Conservation (phyloP, 1,140 invertebrate genomes). For the Sipha flava region DNA sequence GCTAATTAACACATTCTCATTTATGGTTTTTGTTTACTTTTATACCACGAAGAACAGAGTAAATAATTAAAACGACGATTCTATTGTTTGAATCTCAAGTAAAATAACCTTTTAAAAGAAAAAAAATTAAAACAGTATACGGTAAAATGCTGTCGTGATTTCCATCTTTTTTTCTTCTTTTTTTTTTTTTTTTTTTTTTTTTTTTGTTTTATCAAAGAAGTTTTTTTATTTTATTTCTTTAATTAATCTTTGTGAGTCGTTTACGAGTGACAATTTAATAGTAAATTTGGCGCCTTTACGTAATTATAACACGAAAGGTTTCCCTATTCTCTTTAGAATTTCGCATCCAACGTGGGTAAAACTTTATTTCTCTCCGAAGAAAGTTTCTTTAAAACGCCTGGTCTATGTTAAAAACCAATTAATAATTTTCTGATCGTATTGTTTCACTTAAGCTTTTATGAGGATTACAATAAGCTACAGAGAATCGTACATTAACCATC, state of each 20-base stretch:
- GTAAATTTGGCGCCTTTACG: not conserved
- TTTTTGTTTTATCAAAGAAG: no score
- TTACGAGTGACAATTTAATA: not conserved
- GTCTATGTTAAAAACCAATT: not conserved
- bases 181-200: not conserved
- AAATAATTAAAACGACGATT: not conserved
- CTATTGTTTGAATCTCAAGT: not conserved
- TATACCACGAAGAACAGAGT: not conserved
- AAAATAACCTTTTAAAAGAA: not conserved
- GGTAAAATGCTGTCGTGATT: not conserved
- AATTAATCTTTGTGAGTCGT: not conserved
- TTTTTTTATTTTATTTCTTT: not conserved
- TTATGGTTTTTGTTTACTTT: not conserved
- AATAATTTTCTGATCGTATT: not conserved
- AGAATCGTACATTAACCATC: not conserved
- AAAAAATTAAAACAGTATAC: not conserved
- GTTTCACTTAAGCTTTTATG: not conserved
- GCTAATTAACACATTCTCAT: not conserved
- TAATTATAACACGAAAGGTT: not conserved
- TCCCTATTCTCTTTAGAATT: not conserved
- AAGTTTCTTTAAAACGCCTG: not conserved
- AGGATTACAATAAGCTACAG: not conserved
- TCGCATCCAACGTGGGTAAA: not conserved
- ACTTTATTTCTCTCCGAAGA: not conserved
- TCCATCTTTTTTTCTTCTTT: not conserved